Conservation (phyloP, 2,797 vertebrate genomes). For the Sparus aurata region DNA sequence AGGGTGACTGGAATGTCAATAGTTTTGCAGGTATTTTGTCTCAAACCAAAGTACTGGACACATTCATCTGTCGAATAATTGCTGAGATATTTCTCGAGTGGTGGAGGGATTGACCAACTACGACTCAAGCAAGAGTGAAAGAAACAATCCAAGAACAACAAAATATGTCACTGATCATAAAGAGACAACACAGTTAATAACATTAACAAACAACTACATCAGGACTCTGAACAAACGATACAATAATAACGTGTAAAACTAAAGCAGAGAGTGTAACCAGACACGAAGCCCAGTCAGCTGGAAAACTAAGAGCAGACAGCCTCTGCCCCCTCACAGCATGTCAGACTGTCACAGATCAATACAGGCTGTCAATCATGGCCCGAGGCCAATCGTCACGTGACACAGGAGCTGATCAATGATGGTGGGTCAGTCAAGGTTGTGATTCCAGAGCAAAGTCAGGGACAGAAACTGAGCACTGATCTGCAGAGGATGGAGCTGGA, state of each 20-base stretch:
- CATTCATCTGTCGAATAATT: not conserved
- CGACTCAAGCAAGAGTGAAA: not conserved
- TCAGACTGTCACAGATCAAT: conserved; percentile 67
- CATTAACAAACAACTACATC: not conserved
- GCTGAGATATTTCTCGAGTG: conserved; percentile 1
- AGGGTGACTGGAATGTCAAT: not conserved
- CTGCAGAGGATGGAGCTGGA: not conserved
- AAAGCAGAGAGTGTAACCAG: not conserved
- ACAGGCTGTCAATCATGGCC: conserved; percentile 67
- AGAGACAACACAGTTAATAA: not conserved
- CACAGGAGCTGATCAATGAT: conserved; percentile 61
- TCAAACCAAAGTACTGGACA: not conserved
- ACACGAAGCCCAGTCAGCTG: conserved; percentile 5
- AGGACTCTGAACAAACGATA: not conserved
- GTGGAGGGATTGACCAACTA: not conserved
- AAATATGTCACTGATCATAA: not conserved
- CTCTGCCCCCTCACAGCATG: conserved; percentile 23
- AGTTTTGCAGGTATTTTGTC: not conserved
- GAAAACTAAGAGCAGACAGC: conserved; percentile 29
- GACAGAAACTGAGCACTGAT: conserved; percentile 4
- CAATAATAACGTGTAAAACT: not conserved
- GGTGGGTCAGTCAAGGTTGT: conserved; percentile 71
- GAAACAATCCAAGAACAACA: conserved; percentile 10
- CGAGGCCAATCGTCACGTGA: conserved; percentile 68
- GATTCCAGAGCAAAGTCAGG: conserved; percentile 55